These are phyloP conservation scores for Oxystoma pomonae DNA, from an alignment of 2,888 invertebrate genomes.

Conservation along the genomic window DNA sequence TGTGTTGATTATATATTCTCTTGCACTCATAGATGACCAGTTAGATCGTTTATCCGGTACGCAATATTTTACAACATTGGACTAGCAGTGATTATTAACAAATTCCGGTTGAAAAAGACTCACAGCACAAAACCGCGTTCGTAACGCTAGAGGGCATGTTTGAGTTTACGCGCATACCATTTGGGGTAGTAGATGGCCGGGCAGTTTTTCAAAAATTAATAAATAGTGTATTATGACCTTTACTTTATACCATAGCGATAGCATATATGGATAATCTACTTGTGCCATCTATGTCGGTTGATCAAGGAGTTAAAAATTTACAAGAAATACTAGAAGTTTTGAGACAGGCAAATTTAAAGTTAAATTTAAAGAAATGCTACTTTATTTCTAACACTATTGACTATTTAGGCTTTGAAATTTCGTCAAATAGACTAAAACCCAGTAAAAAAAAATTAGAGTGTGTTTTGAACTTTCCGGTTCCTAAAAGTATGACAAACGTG, in stretches of 20 bases:
- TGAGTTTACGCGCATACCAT: conserved; percentile 11
- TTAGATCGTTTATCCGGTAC: conserved; percentile 16
- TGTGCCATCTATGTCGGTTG: conserved; percentile 15
- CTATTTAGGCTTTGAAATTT: conserved; percentile 18
- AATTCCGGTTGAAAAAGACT: conserved; percentile 15
- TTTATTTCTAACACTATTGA: conserved; percentile 11
- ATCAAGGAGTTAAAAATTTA: conserved; percentile 12
- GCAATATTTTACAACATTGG: conserved; percentile 18
- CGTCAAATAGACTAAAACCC: conserved; percentile 15
- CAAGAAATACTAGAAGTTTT: conserved; percentile 5
- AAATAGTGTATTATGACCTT: conserved; percentile 10
- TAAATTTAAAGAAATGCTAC: conserved; percentile 10
- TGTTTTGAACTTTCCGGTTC: conserved; percentile 27
- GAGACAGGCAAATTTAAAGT: conserved; percentile 7
- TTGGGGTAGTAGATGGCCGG: conserved; percentile 17
- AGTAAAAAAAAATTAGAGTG: conserved; percentile 27
- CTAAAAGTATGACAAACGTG: conserved; percentile 26
- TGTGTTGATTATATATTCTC: background rate
- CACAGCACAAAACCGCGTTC: conserved; percentile 18
- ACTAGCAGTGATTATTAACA: conserved; percentile 20
- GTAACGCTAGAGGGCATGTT: conserved; percentile 15
- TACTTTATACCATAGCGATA: conserved; percentile 7
- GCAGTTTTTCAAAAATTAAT: conserved; percentile 16
- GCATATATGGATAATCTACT: conserved; percentile 23
- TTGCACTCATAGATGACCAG: conserved; percentile 22